Base-by-base conservation (phyloP, 2,888 invertebrate genomes). In the Lasioglossum calceatum region DNA sequence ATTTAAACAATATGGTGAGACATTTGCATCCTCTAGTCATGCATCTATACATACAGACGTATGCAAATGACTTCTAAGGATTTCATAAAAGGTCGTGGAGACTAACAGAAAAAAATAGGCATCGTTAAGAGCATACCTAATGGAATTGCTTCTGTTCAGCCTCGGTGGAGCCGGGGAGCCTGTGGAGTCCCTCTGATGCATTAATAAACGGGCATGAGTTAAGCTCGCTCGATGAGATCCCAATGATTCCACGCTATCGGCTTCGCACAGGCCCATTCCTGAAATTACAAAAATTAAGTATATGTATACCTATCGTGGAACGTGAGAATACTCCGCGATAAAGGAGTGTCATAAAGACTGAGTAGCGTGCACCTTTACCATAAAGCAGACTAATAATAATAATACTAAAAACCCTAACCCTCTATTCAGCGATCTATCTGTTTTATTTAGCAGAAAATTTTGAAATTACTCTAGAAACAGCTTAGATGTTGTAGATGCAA, bases 101-200 rank as follows among this genome's bases (percentile, higher is more conserved):
- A 76, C 61, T 83, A 80, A 75, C 83, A 54, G 42, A n/a, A 58
- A 81, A 58, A 47, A 8, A 0, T 67, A 36, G 36, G 10, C 27
- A 47, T 73, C 96, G 8, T 39, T 14, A 14, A 39, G 7, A 2
- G 50, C 96, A 96, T 96, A 98, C 98, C 98, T 98, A 96, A 98
- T 98, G 95, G 98, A 98, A 96, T 98, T 98, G 96, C 98, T 98
- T 95, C 98, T 96, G 96, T 98, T 98, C 92, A 98, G 96, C 94
- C 98, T 96, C 89, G 96, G 96, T 95, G 97, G 97, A 90, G 97
- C 97, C 92, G 97, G 97, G 82, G 97, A 97, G 77, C 95, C 94
- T 16, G 94, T 93, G 4, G 95, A 95, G 81, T 95, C 95, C 78
- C 95, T 92, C 81, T 95, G 95, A 95, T 97, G 97, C 95, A 97